A percentile compares a stretch with the other conserved stretches of the same genome.
phyloP scores from a whole-genome alignment of 2,888 invertebrate species.

The Hybos culiciformis region DNA sequence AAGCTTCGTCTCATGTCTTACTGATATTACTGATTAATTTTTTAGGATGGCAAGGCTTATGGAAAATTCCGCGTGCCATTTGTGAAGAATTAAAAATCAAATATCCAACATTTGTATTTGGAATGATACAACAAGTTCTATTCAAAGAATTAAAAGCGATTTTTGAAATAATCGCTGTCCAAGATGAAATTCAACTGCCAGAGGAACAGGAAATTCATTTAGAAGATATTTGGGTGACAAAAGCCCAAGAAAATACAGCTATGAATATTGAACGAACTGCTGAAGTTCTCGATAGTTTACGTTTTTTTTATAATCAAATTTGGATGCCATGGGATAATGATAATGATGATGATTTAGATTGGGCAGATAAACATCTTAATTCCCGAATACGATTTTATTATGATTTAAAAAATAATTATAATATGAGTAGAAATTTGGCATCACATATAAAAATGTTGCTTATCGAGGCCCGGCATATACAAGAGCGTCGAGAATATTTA shows the following conservation, averaged over 20 bases:
- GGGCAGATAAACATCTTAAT: constrained; percentile 42
- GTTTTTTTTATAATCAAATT: constrained; percentile 45
- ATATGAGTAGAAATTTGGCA: constrained; percentile 37
- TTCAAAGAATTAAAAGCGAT: constrained; percentile 38
- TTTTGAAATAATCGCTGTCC: constrained; percentile 41
- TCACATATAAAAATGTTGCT: constrained; percentile 40
- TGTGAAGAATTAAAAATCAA: constrained; percentile 44
- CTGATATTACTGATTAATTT: not conserved
- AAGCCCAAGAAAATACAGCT: constrained; percentile 38
- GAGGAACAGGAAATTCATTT: constrained; percentile 42
- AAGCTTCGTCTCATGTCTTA: not conserved
- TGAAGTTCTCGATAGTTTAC: constrained; percentile 42
- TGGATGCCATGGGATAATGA: constrained; percentile 52
- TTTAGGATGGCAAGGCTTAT: constrained; percentile 47
- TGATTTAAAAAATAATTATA: constrained; percentile 42
- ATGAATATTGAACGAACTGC: constrained; percentile 42
- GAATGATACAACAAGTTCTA: constrained; percentile 39
- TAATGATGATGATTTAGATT: constrained; percentile 41
- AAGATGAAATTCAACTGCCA: constrained; percentile 43
- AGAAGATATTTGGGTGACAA: constrained; percentile 44
- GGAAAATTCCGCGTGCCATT: constrained; percentile 45
- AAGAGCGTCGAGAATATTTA: constrained; percentile 36
- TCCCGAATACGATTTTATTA: constrained; percentile 42
- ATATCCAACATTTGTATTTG: constrained; percentile 45
- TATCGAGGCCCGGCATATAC: constrained; percentile 41